A percentile compares a stretch with the other conserved stretches of the same genome.
These are phyloP conservation scores for Xenopus laevis DNA, from an alignment of 2,113 vertebrate genomes.

Conservation along the genomic window DNA sequence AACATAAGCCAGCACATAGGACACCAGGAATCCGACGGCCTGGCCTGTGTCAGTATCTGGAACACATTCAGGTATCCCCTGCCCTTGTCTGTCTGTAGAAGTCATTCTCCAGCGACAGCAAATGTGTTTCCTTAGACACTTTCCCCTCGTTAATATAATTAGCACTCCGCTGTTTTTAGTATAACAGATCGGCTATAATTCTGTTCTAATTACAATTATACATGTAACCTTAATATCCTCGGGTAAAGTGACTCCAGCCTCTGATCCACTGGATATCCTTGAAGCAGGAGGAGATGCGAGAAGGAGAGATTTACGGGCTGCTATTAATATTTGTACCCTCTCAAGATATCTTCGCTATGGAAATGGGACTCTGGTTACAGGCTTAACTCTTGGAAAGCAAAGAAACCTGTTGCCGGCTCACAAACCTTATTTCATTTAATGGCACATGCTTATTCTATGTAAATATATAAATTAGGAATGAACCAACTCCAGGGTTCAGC, in stretches of 20 bases:
- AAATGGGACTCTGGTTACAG: constrained; percentile 11
- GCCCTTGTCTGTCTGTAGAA: neutral
- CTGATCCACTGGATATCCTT: constrained; percentile 42
- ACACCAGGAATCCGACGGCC: neutral
- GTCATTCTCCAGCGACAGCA: neutral
- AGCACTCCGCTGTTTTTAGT: no score
- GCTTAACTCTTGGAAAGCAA: neutral
- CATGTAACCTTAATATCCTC: neutral
- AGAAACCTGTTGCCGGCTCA: neutral
- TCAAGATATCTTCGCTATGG: constrained; percentile 25
- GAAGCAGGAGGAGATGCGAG: constrained; percentile 37
- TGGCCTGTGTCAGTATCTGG: neutral
- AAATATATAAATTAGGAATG: no score
- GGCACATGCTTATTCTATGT: no score
- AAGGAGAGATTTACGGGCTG: constrained; percentile 39
- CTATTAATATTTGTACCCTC: constrained; percentile 45
- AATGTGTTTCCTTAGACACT: no score
- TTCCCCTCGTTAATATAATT: no score
- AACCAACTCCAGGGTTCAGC: no score
- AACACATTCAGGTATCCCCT: neutral
- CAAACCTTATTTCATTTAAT: neutral
- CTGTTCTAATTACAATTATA: neutral
- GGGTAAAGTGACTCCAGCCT: constrained; percentile 7
- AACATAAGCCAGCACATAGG: neutral
- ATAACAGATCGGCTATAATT: no score